Base-by-base conservation (phyloP, 2,113 vertebrate genomes). In the Gracilinanus agilis region DNA sequence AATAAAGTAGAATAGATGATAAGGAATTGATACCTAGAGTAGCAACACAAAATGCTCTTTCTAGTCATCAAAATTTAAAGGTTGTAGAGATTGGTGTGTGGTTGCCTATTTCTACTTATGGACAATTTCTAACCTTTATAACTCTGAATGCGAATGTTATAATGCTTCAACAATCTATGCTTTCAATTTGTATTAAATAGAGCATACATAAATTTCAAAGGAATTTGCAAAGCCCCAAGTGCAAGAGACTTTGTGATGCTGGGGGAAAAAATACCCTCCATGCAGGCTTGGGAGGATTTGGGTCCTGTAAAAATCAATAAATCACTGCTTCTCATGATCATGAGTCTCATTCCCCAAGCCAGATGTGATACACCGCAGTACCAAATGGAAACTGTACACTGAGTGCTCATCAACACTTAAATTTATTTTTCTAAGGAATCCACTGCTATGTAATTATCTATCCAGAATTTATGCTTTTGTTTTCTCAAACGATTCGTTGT, bases 1-100 rank as follows among this genome's bases (percentile, higher is more conserved):
- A 98, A 98, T 99, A 99, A 99, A 98, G 98, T 98, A 98, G 99
- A 99, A 98, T 97, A 98, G 98, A 99, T 96, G 98, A 98, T 98
- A 98, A 98, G 98, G 99, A 98, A 96, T 97, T 96, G 97, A 93
- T 98, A 97, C 98, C 98, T 98, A 96, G 94, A 97, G 96, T 94
- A 96, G 98, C 96, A 97, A 95, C 97, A 95, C 97, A 96, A 96
- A 97, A 96, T 95, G 95, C 92, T 93, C 96, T 90, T 96, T 96
- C 97, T 96, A 83, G 96, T 97, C 97, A 97, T 98, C 98, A 97
- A 96, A 97, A 97, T 97, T 96, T 98, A 98, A 98, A 98, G 97
- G 97, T 95, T 90, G 58, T 53, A 49, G 91, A 97, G 94, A 94
- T 91, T 92, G 96, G 94, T 92, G 90, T 89, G 94, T 92, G 90